These are phyloP conservation scores for Daubentonia madagascariensis DNA, from an alignment of 2,113 vertebrate species.

Conservation along the genomic window DNA sequence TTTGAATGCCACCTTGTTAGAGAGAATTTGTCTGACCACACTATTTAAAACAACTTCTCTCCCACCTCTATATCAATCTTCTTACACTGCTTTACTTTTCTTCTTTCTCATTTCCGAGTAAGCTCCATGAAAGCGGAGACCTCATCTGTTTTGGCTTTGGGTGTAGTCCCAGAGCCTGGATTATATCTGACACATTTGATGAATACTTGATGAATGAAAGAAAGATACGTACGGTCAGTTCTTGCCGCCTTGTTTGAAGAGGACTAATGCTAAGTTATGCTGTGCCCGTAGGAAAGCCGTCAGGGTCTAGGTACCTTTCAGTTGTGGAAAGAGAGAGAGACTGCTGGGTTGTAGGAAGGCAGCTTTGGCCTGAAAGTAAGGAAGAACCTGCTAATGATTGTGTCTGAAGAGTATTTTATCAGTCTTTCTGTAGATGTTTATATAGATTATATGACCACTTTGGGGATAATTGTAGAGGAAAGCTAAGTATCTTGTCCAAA, in stretches of 20 bases:
- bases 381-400: neutral
- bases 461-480: neutral
- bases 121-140: neutral
- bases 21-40: neutral
- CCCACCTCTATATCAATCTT: neutral
- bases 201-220: neutral
- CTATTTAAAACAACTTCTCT: constrained; percentile 5
- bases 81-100: neutral
- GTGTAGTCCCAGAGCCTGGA: neutral
- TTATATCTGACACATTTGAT: neutral
- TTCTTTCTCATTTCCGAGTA: neutral
- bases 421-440: constrained; percentile 15
- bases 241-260: constrained; percentile 12
- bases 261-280: neutral
- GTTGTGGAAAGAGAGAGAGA: constrained; percentile 17
- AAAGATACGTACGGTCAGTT: neutral
- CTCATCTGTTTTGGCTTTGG: neutral
- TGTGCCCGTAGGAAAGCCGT: neutral
- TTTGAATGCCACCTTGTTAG: neutral
- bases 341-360: neutral
- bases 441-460: neutral
- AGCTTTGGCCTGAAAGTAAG: neutral
- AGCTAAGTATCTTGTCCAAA: constrained; percentile 1
- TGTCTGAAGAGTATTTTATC: constrained; percentile 24
- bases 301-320: neutral